Base-by-base conservation (phyloP, 2,113 vertebrate species). In the Sisor rabdophorus region DNA sequence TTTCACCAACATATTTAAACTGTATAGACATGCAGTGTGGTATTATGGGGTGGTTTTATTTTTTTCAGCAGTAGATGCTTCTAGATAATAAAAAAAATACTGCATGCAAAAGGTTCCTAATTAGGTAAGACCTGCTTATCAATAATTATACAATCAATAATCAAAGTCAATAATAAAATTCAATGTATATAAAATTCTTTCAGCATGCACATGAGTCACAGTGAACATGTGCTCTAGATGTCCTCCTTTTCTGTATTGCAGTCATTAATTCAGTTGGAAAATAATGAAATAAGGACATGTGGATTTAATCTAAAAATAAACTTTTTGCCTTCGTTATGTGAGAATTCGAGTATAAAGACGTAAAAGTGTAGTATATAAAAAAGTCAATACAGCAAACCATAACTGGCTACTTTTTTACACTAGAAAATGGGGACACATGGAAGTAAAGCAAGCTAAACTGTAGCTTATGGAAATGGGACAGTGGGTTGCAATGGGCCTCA, bases 401-500 rank as follows among this genome's bases (percentile, higher is more conserved):
- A 63, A 78, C 64, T 72, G 69, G 76, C 22, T 72, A 2, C 26
- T n/a, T 44, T 55, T 59, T 36, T 54, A 76, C 60, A 76, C 68
- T 36, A 61, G 16, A 59, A 28, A 54, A 71, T 67, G 48, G 71
- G 68, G 30, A 64, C 36, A 48, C 12, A 30, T 71, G 22, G 72
- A 75, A 47, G 64, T 78, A 22, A 52, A 32, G 59, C 69, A 65
- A 71, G 65, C 67, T 67, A 81, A 81, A 79, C 75, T 22, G 50
- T 78, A 80, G 64, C 82, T 85, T 70, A 77, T 83, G 83, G 67
- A 90, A 88, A 79, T 87, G 81, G 87, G 72, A 87, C 85, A 86
- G 81, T 73, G 83, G 73, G 54, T 88, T 85, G 85, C 83, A 2
- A 15, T 50, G 78, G 85, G 87, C 64, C 75, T 80, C 26, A 75